Evolutionary conservation across 2,888 invertebrate genomes (phyloP).

Genomic region (Ochropleura plecta): DNA sequence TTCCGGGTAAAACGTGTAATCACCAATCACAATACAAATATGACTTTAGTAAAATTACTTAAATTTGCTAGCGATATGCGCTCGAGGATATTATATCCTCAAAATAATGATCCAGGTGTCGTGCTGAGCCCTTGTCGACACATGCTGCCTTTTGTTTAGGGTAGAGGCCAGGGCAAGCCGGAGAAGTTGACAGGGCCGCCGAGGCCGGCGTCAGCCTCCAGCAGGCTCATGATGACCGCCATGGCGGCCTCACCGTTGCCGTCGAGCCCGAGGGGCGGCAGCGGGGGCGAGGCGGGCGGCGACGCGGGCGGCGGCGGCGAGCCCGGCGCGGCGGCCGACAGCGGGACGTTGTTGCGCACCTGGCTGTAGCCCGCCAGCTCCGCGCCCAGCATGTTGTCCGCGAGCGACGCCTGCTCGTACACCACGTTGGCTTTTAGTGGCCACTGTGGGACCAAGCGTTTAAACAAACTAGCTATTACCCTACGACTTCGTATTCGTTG

Average conservation of each 20-base stretch:
- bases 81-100: constrained; percentile 13
- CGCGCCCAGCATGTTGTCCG: constrained; percentile 77
- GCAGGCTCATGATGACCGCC: constrained; percentile 97
- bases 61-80: neutral
- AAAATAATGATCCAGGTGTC: neutral
- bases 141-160: constrained; percentile 78
- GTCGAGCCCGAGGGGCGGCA: constrained; percentile 87
- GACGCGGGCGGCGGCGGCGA: constrained; percentile 63
- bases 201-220: constrained; percentile 97
- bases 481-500: too few relatives aligned
- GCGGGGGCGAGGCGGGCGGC: constrained; percentile 74
- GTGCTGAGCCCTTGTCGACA: neutral
- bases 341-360: constrained; percentile 82
- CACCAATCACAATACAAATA: constrained; percentile 5
- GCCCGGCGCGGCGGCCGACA: constrained; percentile 74
- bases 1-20: neutral
- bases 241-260: constrained; percentile 97
- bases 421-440: constrained; percentile 57
- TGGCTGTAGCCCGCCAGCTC: constrained; percentile 69
- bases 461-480: neutral
- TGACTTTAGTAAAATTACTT: constrained; percentile 2
- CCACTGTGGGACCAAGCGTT: constrained; percentile 47
- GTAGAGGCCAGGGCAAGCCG: constrained; percentile 96
- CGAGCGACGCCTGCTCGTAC: constrained; percentile 72
- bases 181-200: constrained; percentile 97